Evolutionary conservation across 2,888 invertebrate species (phyloP).

Genomic region (Dilophus febrilis): DNA sequence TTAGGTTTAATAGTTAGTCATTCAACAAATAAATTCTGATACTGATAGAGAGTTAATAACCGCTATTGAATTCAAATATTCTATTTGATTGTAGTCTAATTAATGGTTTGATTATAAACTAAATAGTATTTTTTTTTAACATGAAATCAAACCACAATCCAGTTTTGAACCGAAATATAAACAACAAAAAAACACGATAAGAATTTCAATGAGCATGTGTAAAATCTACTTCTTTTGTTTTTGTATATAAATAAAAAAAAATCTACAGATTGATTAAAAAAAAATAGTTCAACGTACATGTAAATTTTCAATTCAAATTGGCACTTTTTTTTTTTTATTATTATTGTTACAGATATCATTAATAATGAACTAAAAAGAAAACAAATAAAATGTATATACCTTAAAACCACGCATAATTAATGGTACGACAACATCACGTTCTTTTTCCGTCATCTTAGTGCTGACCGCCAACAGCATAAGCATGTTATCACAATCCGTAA

Average conservation of each 20-base stretch:
- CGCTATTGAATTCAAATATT: no score
- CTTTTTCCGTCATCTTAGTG: slow-evolving; percentile 78
- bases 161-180: no score
- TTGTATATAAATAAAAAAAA: slow-evolving; percentile 1
- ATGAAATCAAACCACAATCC: no score
- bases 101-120: no score
- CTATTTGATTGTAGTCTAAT: no score
- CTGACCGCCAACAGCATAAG: slow-evolving; percentile 80
- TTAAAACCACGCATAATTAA: slow-evolving; percentile 85
- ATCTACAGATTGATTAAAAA: background rate
- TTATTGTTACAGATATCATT: background rate
- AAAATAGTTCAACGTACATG: background rate
- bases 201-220: no score
- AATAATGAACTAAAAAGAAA: background rate
- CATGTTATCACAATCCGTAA: slow-evolving; percentile 88
- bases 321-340: background rate
- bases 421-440: slow-evolving; percentile 77
- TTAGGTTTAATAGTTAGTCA: no score
- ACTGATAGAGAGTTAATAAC: no score
- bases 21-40: no score
- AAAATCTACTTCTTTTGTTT: no score
- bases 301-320: background rate
- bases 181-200: no score
- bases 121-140: no score
- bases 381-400: slow-evolving; percentile 7